Evolutionary conservation across 2,113 vertebrate species (phyloP), one percentile per base, ranked within the genome.

Genomic region (Apteryx owenii): DNA sequence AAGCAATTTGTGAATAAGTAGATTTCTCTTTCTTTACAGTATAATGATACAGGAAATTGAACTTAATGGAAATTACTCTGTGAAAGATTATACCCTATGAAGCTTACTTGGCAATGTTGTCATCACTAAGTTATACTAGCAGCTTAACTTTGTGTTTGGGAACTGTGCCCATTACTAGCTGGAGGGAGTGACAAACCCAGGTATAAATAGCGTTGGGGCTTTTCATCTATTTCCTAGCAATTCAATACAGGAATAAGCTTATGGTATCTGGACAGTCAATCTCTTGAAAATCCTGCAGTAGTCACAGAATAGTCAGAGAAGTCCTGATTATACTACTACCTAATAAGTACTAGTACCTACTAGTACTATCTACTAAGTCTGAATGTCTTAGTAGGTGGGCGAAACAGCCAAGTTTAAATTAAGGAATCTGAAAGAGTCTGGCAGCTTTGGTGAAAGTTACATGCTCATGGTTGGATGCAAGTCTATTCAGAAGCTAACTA

Each of bases 1-100:
- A 89, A 90, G 38, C 28, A 84, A 89, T 81, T 78, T 93, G 17
- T 84, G 50, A 65, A 83, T 73, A 93, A 94, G 64, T 48, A 73
- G 42, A 83, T 81, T 88, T 38, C 36, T 83, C 46, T 88, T 60
- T 88, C 31, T 88, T 86, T 84, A 62, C 12, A 69, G 65, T 65
- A 69, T 76, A 68, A 84, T 65, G 53, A 76, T 26, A 17, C 11
- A 85, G 62, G 62, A 90, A 90, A 93, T 87, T 76, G 28, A 93
- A 89, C 84, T 86, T 53, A 79, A 38, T 58, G n/a, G 70, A 89
- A 85, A 87, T 87, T 81, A 89, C 20, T 68, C 29, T 19, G 31
- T 72, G 28, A 87, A 94, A 94, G 73, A 65, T 91, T 60, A 72
- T 65, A 64, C 25, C 6, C 25, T 64, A 81, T 75, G 26, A 88